Evolutionary conservation across 2,888 invertebrate genomes (phyloP), one percentile per base, ranked within the genome.

Genomic region (Syrphus vitripennis): DNA sequence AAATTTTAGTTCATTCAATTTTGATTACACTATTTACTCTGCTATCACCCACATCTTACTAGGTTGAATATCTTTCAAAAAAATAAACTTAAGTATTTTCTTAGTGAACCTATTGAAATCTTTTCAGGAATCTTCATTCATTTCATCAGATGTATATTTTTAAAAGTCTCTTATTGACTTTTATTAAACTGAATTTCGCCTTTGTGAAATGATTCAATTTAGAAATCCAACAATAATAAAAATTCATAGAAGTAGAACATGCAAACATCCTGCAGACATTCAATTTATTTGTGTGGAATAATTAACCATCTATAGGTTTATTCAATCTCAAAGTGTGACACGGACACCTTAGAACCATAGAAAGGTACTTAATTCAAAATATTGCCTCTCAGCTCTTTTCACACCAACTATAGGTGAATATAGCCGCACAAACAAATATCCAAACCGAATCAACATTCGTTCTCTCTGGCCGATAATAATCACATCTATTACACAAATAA

Each of bases 401-500:
- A 12, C 37, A 42, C 74, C 53, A 61, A 74, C 74, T 53, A 37
- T 6, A 12, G 3, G 0, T n/a, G n/a, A n/a, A n/a, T n/a, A n/a
- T n/a, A 24, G 24, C 61, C 61, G 14, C 2, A 31, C 53, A 61
- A 45, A 45, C 69, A 61, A 61, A 74, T 53, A 61, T 10, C 63
- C 9, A 79, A 70, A 70, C 74, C 74, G 69, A 74, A 69, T 61
- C 61, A 74, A 53, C 78, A 69, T 78, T 63, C 40, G 29, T 69
- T 16, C 12, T 19, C 19, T 19, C 29, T 14, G 3, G 10, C 7
- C 16, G 48, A 48, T 48, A 26, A 78, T 79, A 83, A 83, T 79
- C 83, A 80, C 83, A 80, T 80, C 83, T 50, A 65, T 75, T 70
- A 74, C 42, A 78, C 72, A 83, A 37, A 74, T 53, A 63, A 74